Evolutionary conservation across 1,140 invertebrate species (phyloP).

Genomic region (Cyphomyrmex costatus): DNA sequence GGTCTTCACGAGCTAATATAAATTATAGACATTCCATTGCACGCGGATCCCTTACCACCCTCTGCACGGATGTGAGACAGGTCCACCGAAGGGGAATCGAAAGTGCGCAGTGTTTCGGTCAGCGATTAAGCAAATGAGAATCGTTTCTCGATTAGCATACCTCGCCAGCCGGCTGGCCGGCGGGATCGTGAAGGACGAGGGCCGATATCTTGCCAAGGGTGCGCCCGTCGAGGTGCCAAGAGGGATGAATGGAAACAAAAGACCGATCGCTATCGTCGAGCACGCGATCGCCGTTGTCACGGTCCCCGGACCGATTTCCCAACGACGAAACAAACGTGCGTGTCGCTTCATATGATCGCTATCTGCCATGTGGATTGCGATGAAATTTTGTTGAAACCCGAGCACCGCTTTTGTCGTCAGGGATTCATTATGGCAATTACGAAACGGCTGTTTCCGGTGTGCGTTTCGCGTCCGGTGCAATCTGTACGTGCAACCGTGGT

Average conservation of each 20-base stretch:
- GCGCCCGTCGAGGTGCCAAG: slow-evolving; percentile 77
- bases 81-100: slow-evolving; percentile 24
- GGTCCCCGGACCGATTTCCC: slow-evolving; percentile 71
- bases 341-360: slow-evolving; percentile 74
- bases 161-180: slow-evolving; percentile 70
- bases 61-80: background rate
- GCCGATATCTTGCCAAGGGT: slow-evolving; percentile 67
- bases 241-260: slow-evolving; percentile 85
- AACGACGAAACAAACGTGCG: slow-evolving; percentile 66
- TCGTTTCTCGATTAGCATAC: slow-evolving; percentile 79
- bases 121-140: slow-evolving; percentile 79
- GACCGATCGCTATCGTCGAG: slow-evolving; percentile 81
- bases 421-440: slow-evolving; percentile 76
- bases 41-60: background rate
- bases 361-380: slow-evolving; percentile 77
- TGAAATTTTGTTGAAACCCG: slow-evolving; percentile 74
- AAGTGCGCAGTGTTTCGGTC: slow-evolving; percentile 52
- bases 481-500: background rate
- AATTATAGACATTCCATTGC: slow-evolving; percentile 28
- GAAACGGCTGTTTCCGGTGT: slow-evolving; percentile 75
- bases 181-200: slow-evolving; percentile 62
- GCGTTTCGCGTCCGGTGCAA: slow-evolving; percentile 19
- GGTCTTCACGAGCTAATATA: background rate
- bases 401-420: slow-evolving; percentile 63
- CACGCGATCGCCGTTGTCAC: slow-evolving; percentile 76